Evolutionary conservation across 2,888 invertebrate genomes (phyloP), one percentile per base, ranked within the genome.

Genomic region (Diloba caeruleocephala): DNA sequence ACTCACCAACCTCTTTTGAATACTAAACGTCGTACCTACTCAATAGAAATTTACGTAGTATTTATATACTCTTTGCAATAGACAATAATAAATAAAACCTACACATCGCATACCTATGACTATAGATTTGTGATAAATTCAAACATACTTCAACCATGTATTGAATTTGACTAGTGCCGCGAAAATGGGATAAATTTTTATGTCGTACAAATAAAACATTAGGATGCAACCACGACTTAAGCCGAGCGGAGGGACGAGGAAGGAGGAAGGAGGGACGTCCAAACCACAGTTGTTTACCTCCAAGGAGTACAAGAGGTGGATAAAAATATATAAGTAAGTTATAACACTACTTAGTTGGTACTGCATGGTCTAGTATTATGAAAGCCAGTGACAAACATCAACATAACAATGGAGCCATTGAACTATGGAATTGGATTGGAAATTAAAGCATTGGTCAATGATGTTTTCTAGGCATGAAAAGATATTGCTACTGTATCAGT

Each of bases 281-380:
- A 69, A 42, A 29, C 59, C 72, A 72, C 36, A 64, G 63, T 2
- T 0, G 3, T 6, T 0, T 2, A 0, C 71, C 76, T 0, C 70
- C 14, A 84, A 75, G 42, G 87, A 86, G 17, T 82, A 76, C 38
- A 85, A 81, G 48, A 81, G 77, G 48, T 87, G 84, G 85, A 73
- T 74, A 1, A 77, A 59, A 28, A 46, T 63, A 5, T 71, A 71
- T 9, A 50, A 53, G 84, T 76, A 55, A 71, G 80, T 65, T 48
- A 28, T 26, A n/a, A n/a, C n/a, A n/a, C 5, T 6, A 15, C 5
- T 8, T 28, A 12, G 12, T 12, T 31, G 13, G 4, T 13, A 29
- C 29, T 14, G 4, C n/a, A 25, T 17, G 7, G 23, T 23, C 7
- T 23, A n/a, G n/a, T n/a, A n/a, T n/a, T n/a, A n/a, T n/a, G n/a